Percentiles rank a stretch among this genome's conserved stretches.
Evolutionary conservation across 2,113 vertebrate genomes (phyloP).

Genomic region (human (Homo sapiens)): GRCh38 chr18:76525001-76525500

Average conservation of each 20-base stretch:
- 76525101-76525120: not conserved
- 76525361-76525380: constrained; percentile 73
- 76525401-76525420: constrained; percentile 58
- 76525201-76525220: accelerated
- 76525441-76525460: constrained; percentile 54
- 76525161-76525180: constrained; percentile 6
- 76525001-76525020: constrained; percentile 8
- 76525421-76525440: constrained; percentile 53
- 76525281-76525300: accelerated
- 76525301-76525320: not conserved
- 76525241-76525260: constrained; percentile 27
- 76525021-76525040: not conserved
- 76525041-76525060: not conserved
- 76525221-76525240: not conserved
- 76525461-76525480: constrained; percentile 64
- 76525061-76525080: not conserved
- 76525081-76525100: constrained; percentile 24
- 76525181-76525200: not conserved
- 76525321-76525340: constrained; percentile 55
- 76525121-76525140: not conserved
- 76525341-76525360: constrained; percentile 75
- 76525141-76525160: not conserved
- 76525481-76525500: constrained; percentile 66
- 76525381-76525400: constrained; percentile 81
- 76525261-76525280: not conserved